Conservation (phyloP, 2,888 invertebrate genomes). For the Autographa pulchrina region DNA sequence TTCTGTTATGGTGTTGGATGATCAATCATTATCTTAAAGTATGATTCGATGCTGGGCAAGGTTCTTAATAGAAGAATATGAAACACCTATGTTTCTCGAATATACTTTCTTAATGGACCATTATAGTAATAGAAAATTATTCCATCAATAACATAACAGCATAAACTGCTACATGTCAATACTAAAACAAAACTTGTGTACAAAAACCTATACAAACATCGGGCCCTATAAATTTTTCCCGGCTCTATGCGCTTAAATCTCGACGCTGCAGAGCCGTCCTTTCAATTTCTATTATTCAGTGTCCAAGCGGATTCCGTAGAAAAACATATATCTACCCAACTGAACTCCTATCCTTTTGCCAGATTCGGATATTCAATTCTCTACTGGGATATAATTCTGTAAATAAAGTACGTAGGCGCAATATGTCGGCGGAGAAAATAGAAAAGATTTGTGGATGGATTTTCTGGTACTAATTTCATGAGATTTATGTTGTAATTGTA, state of each 20-base stretch:
- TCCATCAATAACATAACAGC: neutral
- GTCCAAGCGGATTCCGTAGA: slow-evolving; percentile 48
- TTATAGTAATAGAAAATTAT: too few relatives aligned
- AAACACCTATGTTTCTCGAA: too few relatives aligned
- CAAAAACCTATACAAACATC: slow-evolving; percentile 3
- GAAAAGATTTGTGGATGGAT: neutral
- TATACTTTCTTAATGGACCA: too few relatives aligned
- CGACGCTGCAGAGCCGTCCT: slow-evolving; percentile 29
- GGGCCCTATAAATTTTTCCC: neutral
- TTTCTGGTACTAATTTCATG: neutral
- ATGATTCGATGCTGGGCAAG: too few relatives aligned
- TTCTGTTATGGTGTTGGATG: neutral
- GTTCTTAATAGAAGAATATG: too few relatives aligned
- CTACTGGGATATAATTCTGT: slow-evolving; percentile 32
- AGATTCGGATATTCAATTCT: slow-evolving; percentile 45
- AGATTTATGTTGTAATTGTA: neutral
- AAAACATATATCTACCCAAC: slow-evolving; percentile 45
- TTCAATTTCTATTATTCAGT: slow-evolving; percentile 67
- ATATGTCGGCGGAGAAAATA: slow-evolving; percentile 11
- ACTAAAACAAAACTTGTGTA: neutral
- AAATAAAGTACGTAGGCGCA: slow-evolving; percentile 31
- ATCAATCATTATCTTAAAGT: too few relatives aligned
- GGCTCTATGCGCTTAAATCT: slow-evolving; percentile 29
- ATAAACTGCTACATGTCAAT: neutral
- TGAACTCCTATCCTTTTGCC: slow-evolving; percentile 47